Percentiles rank a stretch among this genome's conserved stretches.
These are phyloP conservation scores for Phalanger gymnotis DNA, from an alignment of 2,797 vertebrate genomes.

Conservation along the genomic window DNA sequence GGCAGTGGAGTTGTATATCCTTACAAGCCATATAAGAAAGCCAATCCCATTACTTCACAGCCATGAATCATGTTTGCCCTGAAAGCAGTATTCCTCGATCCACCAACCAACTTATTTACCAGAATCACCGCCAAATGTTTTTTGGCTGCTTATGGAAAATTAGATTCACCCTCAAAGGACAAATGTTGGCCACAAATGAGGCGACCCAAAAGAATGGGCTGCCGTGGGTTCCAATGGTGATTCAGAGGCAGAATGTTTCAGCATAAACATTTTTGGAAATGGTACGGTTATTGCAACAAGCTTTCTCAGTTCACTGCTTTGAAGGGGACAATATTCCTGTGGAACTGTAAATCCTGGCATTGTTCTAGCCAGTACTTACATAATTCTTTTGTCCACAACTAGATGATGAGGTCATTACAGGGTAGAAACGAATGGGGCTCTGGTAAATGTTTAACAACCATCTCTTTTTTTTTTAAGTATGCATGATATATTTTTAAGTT, in stretches of 20 bases:
- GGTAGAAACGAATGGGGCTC: neutral
- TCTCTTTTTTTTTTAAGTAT: neutral
- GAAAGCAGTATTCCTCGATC: neutral
- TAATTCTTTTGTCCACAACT: neutral
- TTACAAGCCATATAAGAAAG: neutral
- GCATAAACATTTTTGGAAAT: neutral
- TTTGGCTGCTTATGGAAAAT: neutral
- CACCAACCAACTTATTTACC: neutral
- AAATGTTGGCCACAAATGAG: neutral
- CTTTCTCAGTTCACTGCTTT: neutral
- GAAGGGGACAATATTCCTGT: neutral
- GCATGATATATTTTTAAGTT: neutral
- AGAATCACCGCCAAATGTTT: neutral
- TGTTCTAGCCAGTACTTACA: neutral
- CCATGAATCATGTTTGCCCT: neutral
- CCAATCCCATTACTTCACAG: neutral
- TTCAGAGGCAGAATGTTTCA: neutral
- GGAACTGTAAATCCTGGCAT: neutral
- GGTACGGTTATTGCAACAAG: neutral
- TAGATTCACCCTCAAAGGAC: neutral
- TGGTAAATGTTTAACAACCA: neutral
- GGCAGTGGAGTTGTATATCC: neutral
- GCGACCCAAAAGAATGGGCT: neutral
- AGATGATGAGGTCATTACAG: neutral
- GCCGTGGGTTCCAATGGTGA: neutral